Percentiles rank a stretch among this genome's conserved stretches.
phyloP scores from a whole-genome alignment of 1,140 invertebrate genomes.

The Ylistrum balloti region DNA sequence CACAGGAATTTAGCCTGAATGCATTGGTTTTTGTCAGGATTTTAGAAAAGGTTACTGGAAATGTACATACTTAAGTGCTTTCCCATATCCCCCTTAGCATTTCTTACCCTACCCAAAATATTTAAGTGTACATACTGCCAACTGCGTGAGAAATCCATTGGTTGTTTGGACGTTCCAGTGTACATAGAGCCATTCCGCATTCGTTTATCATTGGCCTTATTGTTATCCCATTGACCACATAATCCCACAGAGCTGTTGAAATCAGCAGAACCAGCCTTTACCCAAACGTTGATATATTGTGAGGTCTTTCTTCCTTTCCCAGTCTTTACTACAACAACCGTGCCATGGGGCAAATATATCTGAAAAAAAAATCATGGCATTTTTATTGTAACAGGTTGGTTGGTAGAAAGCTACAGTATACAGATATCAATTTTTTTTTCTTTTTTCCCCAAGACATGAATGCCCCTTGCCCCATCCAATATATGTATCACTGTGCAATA shows the following conservation, averaged over 20 bases:
- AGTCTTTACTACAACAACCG: slow-evolving; percentile 57
- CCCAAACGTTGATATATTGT: slow-evolving; percentile 69
- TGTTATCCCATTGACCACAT: slow-evolving; percentile 73
- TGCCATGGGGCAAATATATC: slow-evolving; percentile 66
- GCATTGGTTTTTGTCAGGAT: too few species aligned
- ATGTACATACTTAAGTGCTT: too few species aligned
- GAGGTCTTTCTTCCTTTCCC: slow-evolving; percentile 51
- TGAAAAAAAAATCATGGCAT: slow-evolving; percentile 46
- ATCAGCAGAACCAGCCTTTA: slow-evolving; percentile 67
- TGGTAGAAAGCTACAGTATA: too few species aligned
- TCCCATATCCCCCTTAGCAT: too few species aligned
- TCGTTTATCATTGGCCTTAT: slow-evolving; percentile 67
- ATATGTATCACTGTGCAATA: too few species aligned
- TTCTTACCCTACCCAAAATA: too few species aligned
- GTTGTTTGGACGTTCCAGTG: slow-evolving; percentile 46
- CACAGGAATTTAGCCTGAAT: too few species aligned
- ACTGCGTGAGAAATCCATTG: slow-evolving; percentile 65
- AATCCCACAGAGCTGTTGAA: slow-evolving; percentile 70
- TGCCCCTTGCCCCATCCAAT: too few species aligned
- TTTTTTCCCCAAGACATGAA: too few species aligned
- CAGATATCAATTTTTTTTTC: too few species aligned
- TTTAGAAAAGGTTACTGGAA: too few species aligned
- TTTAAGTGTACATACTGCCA: slow-evolving; percentile 53
- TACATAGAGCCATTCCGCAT: slow-evolving; percentile 64
- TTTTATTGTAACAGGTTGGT: too few species aligned